Evolutionary conservation across 2,888 invertebrate species (phyloP).

Genomic region (Agrochola macilenta): DNA sequence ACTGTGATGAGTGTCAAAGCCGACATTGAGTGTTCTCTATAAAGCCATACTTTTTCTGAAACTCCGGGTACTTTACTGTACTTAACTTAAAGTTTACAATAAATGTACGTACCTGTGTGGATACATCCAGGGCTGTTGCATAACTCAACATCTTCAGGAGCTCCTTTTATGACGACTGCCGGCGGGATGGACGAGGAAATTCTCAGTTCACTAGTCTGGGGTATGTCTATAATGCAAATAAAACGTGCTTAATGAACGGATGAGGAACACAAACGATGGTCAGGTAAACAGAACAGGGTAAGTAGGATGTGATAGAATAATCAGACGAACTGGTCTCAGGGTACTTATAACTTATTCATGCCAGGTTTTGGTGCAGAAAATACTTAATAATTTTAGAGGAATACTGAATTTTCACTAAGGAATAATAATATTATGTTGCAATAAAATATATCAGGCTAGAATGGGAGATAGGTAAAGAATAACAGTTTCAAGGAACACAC

Average conservation of each 20-base stretch:
- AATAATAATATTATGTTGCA: constrained; percentile 20
- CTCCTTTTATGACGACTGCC: constrained; percentile 77
- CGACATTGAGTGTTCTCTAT: neutral
- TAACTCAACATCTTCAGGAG: constrained; percentile 79
- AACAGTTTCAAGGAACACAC: neutral
- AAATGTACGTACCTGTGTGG: constrained; percentile 91
- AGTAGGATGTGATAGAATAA: neutral
- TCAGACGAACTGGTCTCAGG: neutral
- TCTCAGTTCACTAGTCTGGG: constrained; percentile 87
- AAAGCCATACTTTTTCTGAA: neutral
- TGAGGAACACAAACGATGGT: constrained; percentile 36
- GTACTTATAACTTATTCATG: neutral
- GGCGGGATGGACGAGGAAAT: constrained; percentile 85
- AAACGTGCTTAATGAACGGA: constrained; percentile 67
- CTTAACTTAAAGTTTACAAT: neutral
- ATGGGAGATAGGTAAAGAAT: neutral
- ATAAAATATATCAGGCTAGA: constrained; percentile 2
- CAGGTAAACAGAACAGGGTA: neutral
- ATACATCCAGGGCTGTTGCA: constrained; percentile 95
- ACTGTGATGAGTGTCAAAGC: neutral
- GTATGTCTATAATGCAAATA: constrained; percentile 84
- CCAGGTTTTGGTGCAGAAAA: no score
- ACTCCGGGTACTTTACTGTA: neutral
- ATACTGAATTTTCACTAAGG: neutral
- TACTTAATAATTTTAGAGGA: no score